Evolutionary conservation across 2,888 invertebrate genomes (phyloP), one percentile per base, ranked within the genome.

Genomic region (Phania funesta): DNA sequence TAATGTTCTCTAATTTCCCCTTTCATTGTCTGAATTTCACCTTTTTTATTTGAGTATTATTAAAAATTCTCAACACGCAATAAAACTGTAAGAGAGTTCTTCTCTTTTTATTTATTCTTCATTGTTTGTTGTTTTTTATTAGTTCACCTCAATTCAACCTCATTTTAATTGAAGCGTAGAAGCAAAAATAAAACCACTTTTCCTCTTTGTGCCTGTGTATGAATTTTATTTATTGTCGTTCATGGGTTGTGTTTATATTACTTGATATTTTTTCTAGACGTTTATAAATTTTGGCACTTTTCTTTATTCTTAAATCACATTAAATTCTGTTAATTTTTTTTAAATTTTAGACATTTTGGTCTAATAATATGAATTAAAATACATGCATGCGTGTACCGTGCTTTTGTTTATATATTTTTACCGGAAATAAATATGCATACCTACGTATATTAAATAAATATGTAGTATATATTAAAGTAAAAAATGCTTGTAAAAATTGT

Each of bases 81-180:
- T 32, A 38, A 48, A 20, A 48, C 20, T 48, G 2, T 38, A 38
- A 46, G 68, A 56, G 70, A 60, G 22, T 50, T 48, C 67, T 48
- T 60, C 26, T 48, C 35, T 18, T 44, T 44, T 74, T 74, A 20
- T 70, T 54, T 20, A 18, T 58, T n/a, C 13, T 35, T 46, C 38
- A 44, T 32, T 65, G 7, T 26, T 64, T 58, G 22, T 32, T 46
- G 5, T 71, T 71, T 56, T 76, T 68, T 67, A 81, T 73, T 77
- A 68, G 76, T 81, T 77, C 81, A 77, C 77, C 81, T 77, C 81
- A 68, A 73, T 68, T 64, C 81, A 76, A 81, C 81, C 76, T 81
- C 67, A 77, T 67, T 81, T 81, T 35, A 67, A 77, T 77, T 64
- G 48, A 68, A 77, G 64, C 70, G 52, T 67, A 58, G 29, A 67